phyloP scores from a whole-genome alignment of 1,140 invertebrate species.

The Zaprionus taronus region DNA sequence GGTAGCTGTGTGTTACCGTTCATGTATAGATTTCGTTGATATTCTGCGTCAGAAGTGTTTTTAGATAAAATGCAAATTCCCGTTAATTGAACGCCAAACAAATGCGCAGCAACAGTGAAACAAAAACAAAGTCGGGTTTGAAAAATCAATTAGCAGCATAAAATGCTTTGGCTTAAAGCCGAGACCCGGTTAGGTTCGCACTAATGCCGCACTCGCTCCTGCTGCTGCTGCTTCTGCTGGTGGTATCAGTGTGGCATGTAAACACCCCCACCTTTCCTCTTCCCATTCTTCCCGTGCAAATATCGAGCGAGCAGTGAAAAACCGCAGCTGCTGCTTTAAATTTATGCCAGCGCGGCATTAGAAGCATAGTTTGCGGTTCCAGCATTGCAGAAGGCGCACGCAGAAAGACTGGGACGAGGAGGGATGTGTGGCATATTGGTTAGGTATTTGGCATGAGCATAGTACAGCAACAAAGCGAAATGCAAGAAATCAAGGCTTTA shows the following conservation, averaged over 20 bases:
- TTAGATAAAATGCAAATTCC: slow-evolving; percentile 73
- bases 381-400: slow-evolving; percentile 37
- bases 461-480: slow-evolving; percentile 46
- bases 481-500: slow-evolving; percentile 79
- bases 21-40: slow-evolving; percentile 8
- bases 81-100: slow-evolving; percentile 77
- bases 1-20: neutral
- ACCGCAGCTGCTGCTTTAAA: slow-evolving; percentile 80
- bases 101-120: slow-evolving; percentile 39
- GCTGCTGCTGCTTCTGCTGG: slow-evolving; percentile 27
- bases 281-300: neutral
- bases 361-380: slow-evolving; percentile 74
- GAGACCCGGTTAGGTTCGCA: slow-evolving; percentile 48
- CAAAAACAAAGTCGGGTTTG: slow-evolving; percentile 46
- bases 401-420: neutral
- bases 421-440: slow-evolving; percentile 56
- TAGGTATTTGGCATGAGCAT: slow-evolving; percentile 63
- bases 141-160: slow-evolving; percentile 79
- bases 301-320: slow-evolving; percentile 55
- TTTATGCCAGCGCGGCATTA: slow-evolving; percentile 78
- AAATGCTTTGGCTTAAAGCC: slow-evolving; percentile 64
- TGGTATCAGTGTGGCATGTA: slow-evolving; percentile 32
- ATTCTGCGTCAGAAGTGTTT: slow-evolving; percentile 31
- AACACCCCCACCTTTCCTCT: neutral
- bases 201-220: slow-evolving; percentile 24